Evolutionary conservation across 2,797 vertebrate species (phyloP).

Genomic region (Crenuchus spilurus): DNA sequence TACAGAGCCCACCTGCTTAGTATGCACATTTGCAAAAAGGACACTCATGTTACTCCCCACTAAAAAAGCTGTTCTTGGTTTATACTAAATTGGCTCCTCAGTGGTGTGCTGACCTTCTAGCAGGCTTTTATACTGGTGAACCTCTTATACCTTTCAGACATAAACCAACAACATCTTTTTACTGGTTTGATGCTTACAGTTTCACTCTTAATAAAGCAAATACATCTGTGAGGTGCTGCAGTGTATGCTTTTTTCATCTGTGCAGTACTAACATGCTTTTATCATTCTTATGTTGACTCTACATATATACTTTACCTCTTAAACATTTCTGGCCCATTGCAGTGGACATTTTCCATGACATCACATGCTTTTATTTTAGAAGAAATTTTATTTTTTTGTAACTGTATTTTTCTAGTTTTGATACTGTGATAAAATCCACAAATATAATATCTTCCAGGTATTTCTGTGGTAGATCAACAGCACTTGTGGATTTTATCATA

Average conservation of each 20-base stretch:
- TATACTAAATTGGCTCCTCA: not conserved
- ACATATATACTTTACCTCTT: no score
- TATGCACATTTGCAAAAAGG: not conserved
- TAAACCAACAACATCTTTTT: not conserved
- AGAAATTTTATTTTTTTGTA: no score
- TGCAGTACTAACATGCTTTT: no score
- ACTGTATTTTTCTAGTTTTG: no score
- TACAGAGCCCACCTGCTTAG: not conserved
- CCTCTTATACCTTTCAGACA: not conserved
- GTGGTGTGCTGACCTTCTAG: not conserved
- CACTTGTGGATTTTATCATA: no score
- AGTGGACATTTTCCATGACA: no score
- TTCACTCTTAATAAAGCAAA: not conserved
- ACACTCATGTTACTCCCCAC: not conserved
- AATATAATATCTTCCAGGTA: no score
- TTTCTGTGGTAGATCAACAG: no score
- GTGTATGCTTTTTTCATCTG: not conserved
- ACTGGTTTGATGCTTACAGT: not conserved
- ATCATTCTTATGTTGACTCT: no score
- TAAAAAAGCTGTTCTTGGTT: not conserved
- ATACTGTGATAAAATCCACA: no score
- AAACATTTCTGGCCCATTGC: no score
- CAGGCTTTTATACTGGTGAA: not conserved
- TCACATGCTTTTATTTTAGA: no score
- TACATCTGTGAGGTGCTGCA: not conserved